A percentile compares a stretch with the other conserved stretches of the same genome.
phyloP scores from a whole-genome alignment of 2,888 invertebrate genomes.

The Sympetrum striolatum region DNA sequence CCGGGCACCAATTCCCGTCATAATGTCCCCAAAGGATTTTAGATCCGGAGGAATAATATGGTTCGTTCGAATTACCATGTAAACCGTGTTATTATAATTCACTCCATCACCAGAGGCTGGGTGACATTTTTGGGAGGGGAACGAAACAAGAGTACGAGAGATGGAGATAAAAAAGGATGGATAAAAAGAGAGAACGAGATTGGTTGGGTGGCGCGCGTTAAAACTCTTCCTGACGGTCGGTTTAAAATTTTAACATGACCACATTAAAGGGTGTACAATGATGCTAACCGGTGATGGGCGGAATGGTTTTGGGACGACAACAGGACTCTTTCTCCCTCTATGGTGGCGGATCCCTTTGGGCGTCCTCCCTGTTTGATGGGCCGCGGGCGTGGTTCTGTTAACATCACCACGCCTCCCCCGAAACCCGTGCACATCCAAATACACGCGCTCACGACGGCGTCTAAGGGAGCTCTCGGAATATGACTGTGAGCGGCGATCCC shows the following conservation, averaged over 20 bases:
- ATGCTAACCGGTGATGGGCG: conserved; percentile 23
- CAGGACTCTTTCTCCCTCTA: not conserved
- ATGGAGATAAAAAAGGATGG: not conserved
- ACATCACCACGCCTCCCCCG: conserved; percentile 23
- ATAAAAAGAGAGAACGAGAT: not conserved
- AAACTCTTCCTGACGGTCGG: conserved; percentile 27
- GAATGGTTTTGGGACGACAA: conserved; percentile 12
- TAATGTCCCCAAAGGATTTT: not conserved
- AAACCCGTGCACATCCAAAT: too few species aligned
- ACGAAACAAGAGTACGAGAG: not conserved
- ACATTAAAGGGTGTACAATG: conserved; percentile 36
- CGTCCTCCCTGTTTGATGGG: not conserved
- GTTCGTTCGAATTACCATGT: not conserved
- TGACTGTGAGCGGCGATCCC: not conserved
- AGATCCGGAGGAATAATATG: not conserved
- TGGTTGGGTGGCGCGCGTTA: not conserved
- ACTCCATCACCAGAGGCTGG: not conserved
- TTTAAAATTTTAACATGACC: conserved; percentile 38
- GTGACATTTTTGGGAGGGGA: not conserved
- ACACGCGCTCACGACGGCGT: not conserved
- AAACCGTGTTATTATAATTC: conserved; percentile 32
- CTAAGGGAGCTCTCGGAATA: not conserved
- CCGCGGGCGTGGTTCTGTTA: conserved; percentile 37
- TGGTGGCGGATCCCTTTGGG: not conserved
- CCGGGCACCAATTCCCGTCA: not conserved